Evolutionary conservation across 2,888 invertebrate genomes (phyloP).

Genomic region (Leptopterna dolabrata): DNA sequence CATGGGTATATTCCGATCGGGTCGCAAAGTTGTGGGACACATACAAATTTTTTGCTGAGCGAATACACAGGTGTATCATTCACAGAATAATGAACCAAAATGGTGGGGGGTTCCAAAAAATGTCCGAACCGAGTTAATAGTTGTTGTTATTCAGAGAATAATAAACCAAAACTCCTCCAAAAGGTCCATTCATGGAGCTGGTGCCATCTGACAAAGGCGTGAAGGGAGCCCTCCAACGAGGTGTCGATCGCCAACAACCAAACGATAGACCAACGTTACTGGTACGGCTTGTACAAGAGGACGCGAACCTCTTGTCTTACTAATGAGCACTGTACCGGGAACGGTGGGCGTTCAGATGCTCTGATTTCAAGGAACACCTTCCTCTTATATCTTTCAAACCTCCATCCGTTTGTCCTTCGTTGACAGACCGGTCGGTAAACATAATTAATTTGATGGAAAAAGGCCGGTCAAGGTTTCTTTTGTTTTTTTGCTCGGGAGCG

Average conservation of each 20-base stretch:
- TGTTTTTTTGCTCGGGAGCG: not conserved
- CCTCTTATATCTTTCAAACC: constrained; percentile 4
- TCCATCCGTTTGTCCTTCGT: not conserved
- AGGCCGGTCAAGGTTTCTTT: not conserved
- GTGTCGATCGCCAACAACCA: not conserved
- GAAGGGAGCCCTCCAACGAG: not conserved
- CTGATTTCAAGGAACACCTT: constrained; percentile 28
- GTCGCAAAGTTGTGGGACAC: too few species aligned
- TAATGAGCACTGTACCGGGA: constrained; percentile 25
- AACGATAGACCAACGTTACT: not conserved
- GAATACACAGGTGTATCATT: too few species aligned
- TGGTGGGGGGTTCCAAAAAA: too few species aligned
- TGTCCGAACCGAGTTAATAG: too few species aligned
- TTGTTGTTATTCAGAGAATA: too few species aligned
- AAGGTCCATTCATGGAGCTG: not conserved
- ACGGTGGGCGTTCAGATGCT: constrained; percentile 24
- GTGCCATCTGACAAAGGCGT: not conserved
- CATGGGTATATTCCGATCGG: too few species aligned
- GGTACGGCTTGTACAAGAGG: not conserved
- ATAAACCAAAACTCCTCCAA: too few species aligned
- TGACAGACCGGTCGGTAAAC: not conserved
- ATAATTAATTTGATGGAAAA: constrained; percentile 17
- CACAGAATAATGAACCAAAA: too few species aligned
- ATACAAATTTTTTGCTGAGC: too few species aligned
- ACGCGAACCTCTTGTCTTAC: constrained; percentile 16